Percentiles rank a stretch among this genome's conserved stretches.
Conservation (phyloP, 2,888 invertebrate genomes). For the Cheilosia scutellata region DNA sequence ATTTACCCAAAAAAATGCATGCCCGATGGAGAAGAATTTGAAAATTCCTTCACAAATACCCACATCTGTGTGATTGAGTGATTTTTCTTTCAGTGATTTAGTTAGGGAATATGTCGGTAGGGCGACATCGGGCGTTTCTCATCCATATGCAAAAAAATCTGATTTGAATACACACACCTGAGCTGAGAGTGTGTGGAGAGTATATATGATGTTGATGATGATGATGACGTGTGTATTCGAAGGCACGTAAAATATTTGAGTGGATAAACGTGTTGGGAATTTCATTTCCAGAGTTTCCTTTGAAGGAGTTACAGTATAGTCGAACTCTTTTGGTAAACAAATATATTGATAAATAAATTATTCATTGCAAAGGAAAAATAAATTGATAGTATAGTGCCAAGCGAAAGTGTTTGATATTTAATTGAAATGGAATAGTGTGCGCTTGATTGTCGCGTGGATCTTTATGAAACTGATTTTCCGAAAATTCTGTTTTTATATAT, state of each 20-base stretch:
- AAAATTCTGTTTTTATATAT: not conserved
- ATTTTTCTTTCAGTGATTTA: constrained; percentile 63
- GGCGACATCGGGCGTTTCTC: not conserved
- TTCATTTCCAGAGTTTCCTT: constrained; percentile 52
- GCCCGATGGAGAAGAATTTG: not conserved
- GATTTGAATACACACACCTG: constrained; percentile 67
- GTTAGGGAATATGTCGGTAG: constrained; percentile 36
- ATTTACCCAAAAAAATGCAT: constrained; percentile 39
- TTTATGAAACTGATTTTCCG: not conserved
- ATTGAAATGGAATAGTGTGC: not conserved
- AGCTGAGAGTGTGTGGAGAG: constrained; percentile 11
- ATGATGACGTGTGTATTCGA: constrained; percentile 61
- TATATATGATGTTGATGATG: constrained; percentile 14
- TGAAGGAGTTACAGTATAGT: constrained; percentile 45
- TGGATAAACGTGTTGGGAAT: constrained; percentile 73
- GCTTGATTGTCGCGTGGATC: not conserved
- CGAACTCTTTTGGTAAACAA: constrained; percentile 3
- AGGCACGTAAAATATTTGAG: constrained; percentile 75
- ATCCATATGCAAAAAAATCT: constrained; percentile 57
- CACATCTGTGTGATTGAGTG: constrained; percentile 57
- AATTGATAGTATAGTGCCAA: not conserved
- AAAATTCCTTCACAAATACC: constrained; percentile 31
- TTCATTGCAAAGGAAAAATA: constrained; percentile 31
- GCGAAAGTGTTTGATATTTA: constrained; percentile 26
- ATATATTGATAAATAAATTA: constrained; percentile 59